Evolutionary conservation across 2,888 invertebrate species (phyloP), one percentile per base, ranked within the genome.

Genomic region (Toxonevra muliebris): DNA sequence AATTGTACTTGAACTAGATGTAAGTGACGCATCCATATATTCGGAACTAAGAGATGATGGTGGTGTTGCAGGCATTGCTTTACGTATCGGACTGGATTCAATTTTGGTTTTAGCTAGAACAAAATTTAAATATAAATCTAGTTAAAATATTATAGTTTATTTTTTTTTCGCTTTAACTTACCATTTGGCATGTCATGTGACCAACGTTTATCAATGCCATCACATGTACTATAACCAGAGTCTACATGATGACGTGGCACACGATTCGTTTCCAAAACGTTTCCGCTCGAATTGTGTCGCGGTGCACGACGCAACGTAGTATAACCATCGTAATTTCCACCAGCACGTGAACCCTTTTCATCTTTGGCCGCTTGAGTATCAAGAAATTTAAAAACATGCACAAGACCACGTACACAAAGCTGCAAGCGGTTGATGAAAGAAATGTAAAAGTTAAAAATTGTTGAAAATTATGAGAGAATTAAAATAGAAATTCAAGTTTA

Each of bases 361-460:
- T 87, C 89, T 85, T 92, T 93, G 80, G 90, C 90, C 59, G 95
- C 94, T 87, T 95, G 93, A 80, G 92, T 92, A 84, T 96, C 96
- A 76, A 97, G 88, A 87, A 93, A 96, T 85, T 97, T 97, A 88
- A 96, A 96, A 78, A 97, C 94, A 86, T 97, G 97, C 81, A 95
- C 94, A 81, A 95, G 90, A 76, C 97, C 97, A 84, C 96, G 91
- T 86, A 92, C 92, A 87, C 96, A 97, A 11, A 83, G 81, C 83
- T 83, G 20, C 15, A 66, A 65, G 55, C 30, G 7, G 1, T 48
- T 4, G n/a, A 59, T 43, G 43, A 57, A 59, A 67, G 30, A 30
- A 30, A n/a, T n/a, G n/a, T n/a, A n/a, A 30, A 30, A 30, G 30
- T n/a, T n/a, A 30, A 30, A 30, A 7, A 30, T 30, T 30, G 7